These are phyloP conservation scores for Argyra leucocephala DNA, from an alignment of 2,888 invertebrate species.

Conservation along the genomic window DNA sequence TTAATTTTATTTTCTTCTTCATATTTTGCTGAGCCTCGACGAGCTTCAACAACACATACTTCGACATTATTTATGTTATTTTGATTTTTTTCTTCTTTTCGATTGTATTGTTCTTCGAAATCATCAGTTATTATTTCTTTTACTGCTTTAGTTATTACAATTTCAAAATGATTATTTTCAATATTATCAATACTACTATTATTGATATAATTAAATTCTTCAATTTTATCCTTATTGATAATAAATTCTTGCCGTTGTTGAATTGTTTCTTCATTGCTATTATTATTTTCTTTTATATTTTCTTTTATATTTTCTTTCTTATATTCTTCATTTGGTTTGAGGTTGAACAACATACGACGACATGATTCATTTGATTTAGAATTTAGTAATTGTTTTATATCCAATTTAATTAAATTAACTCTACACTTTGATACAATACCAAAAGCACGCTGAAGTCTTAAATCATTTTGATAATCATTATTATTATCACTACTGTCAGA, in stretches of 20 bases:
- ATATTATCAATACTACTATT: background rate
- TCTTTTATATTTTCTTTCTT: background rate
- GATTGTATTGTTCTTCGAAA: too few species aligned
- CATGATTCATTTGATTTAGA: background rate
- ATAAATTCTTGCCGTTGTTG: background rate
- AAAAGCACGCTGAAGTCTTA: background rate
- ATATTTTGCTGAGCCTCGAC: too few species aligned
- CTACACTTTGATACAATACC: background rate
- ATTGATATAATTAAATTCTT: background rate
- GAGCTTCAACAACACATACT: too few species aligned
- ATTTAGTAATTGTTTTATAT: background rate
- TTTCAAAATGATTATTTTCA: background rate
- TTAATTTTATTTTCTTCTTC: too few species aligned
- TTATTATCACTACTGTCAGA: background rate
- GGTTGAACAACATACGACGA: too few species aligned
- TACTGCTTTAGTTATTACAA: background rate
- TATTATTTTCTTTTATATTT: background rate
- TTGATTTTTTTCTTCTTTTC: too few species aligned
- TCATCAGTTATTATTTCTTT: background rate
- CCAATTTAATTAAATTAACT: slow-evolving; percentile 3
- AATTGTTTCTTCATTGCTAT: background rate
- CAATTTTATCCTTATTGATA: background rate
- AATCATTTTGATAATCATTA: background rate
- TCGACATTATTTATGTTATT: too few species aligned
- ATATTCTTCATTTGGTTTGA: background rate